Evolutionary conservation across 1,140 invertebrate genomes (phyloP).

Genomic region (Trichonephila inaurata): DNA sequence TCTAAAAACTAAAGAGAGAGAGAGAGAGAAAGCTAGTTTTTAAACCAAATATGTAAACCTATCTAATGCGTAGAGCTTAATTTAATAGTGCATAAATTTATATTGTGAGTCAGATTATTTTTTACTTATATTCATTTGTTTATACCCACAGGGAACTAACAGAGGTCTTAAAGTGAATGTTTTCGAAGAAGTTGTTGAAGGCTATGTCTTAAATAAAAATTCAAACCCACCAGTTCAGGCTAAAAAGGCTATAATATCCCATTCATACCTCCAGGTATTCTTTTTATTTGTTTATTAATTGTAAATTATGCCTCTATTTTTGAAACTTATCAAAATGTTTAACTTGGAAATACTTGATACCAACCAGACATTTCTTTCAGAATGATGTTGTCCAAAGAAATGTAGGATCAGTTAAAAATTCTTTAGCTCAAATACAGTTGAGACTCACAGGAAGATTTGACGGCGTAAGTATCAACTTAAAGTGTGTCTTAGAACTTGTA

Average conservation of each 20-base stretch:
- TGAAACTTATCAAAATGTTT: neutral
- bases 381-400: constrained; percentile 9
- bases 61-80: too few species aligned
- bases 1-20: too few species aligned
- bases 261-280: constrained; percentile 38
- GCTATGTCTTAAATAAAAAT: neutral
- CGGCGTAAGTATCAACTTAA: neutral
- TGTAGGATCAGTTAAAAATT: constrained; percentile 6
- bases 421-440: constrained; percentile 50
- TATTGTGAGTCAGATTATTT: too few species aligned
- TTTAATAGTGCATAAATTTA: too few species aligned
- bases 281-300: too few species aligned
- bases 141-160: constrained; percentile 1
- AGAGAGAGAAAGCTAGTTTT: too few species aligned
- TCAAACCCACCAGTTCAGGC: neutral
- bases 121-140: neutral
- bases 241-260: constrained; percentile 22
- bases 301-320: too few species aligned
- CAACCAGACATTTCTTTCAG: neutral
- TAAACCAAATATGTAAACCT: too few species aligned
- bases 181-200: constrained; percentile 27
- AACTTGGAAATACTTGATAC: neutral
- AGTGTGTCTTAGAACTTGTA: too few species aligned
- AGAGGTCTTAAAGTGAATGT: constrained; percentile 56
- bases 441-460: neutral